These are phyloP conservation scores for Tadarida brasiliensis DNA, from an alignment of 2,797 vertebrate species.

Conservation along the genomic window DNA sequence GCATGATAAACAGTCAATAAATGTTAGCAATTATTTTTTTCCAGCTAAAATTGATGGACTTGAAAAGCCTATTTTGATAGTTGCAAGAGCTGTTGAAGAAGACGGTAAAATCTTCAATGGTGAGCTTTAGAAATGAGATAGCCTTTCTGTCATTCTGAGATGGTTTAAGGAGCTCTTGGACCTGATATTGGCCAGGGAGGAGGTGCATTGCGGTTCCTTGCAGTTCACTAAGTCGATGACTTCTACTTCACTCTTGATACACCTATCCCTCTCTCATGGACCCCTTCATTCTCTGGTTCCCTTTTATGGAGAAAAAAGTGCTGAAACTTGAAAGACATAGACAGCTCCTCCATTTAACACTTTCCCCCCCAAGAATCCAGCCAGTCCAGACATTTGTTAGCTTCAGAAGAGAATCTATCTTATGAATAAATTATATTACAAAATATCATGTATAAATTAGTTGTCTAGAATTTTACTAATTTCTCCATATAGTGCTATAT, in stretches of 20 bases:
- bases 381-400: neutral
- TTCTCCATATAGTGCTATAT: neutral
- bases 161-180: neutral
- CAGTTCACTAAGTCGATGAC: neutral
- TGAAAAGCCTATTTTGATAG: neutral
- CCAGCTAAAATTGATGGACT: conserved; percentile 2
- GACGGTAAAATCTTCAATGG: neutral
- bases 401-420: neutral
- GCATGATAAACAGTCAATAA: neutral
- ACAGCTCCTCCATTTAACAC: neutral
- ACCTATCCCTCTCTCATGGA: neutral
- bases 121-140: neutral
- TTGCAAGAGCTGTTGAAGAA: conserved; percentile 16
- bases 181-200: neutral
- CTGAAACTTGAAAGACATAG: conserved; percentile 7
- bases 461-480: conserved; percentile 54
- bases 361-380: neutral
- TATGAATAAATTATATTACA: neutral
- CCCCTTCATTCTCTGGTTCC: neutral
- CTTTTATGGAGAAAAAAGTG: neutral
- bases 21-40: neutral
- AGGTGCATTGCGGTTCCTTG: neutral
- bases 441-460: conserved; percentile 21
- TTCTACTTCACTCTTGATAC: neutral
- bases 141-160: neutral